Evolutionary conservation across 2,113 vertebrate genomes (phyloP).

Genomic region (Sciurus niger): DNA sequence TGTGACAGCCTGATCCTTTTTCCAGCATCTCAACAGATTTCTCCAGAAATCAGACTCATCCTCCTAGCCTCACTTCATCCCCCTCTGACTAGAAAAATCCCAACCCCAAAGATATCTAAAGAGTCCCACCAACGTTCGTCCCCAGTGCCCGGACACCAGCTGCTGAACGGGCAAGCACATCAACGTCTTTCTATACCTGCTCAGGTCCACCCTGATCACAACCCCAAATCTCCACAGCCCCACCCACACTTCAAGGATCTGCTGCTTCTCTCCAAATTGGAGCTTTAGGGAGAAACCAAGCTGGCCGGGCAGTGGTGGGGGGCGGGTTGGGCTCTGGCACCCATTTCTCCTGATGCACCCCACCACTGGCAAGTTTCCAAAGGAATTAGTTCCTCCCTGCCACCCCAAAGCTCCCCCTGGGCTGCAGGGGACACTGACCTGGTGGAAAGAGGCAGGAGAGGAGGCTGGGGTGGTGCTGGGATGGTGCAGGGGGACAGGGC

Average conservation of each 20-base stretch:
- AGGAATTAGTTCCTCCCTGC: constrained; percentile 62
- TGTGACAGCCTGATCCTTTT: background rate
- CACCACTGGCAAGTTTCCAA: constrained; percentile 67
- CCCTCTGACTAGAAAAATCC: constrained; percentile 30
- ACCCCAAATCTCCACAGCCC: background rate
- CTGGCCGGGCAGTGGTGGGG: background rate
- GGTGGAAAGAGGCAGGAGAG: constrained; percentile 84
- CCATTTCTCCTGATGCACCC: constrained; percentile 13
- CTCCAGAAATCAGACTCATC: constrained; percentile 28
- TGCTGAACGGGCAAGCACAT: background rate
- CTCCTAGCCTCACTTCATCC: background rate
- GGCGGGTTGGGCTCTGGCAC: background rate
- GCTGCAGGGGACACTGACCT: constrained; percentile 80
- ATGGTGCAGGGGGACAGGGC: constrained; percentile 82
- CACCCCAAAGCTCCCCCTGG: constrained; percentile 70
- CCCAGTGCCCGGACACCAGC: background rate
- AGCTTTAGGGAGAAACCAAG: constrained; percentile 61
- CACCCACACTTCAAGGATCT: constrained; percentile 23
- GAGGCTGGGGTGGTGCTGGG: constrained; percentile 81
- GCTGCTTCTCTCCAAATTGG: constrained; percentile 16
- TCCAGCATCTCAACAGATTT: constrained; percentile 54
- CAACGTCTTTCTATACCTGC: background rate
- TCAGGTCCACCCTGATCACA: background rate
- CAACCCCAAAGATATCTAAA: background rate
- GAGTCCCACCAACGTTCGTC: background rate